Evolutionary conservation across 2,113 vertebrate species (phyloP), one percentile per base, ranked within the genome.

Genomic region (Crocuta crocuta): DNA sequence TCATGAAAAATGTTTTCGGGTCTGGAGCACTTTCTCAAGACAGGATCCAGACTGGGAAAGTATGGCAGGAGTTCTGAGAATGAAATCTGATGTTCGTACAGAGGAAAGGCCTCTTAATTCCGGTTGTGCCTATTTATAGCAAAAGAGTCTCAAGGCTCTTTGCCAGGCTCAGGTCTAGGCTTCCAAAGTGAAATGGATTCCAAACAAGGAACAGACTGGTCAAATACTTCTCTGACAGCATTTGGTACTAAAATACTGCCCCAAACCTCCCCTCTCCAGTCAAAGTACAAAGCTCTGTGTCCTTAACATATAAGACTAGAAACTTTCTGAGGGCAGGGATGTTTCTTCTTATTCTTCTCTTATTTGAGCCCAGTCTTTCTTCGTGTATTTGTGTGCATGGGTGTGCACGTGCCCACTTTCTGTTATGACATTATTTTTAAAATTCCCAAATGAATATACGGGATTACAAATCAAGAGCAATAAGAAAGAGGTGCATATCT

Each of bases 61-160:
- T 8, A 53, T 2, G 28, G 55, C 39, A 88, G 94, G 90, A 93
- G 4, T 21, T 91, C 89, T 7, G 33, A 85, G 48, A 83, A 61
- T 85, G 11, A 97, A 97, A 81, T 79, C 39, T 50, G n/a, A 87
- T 73, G 63, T 66, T 88, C 65, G 24, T 43, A 82, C 12, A 31
- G 24, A 97, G 91, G 96, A 98, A 98, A 98, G 94, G 16, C n/a
- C 78, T 91, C 61, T 58, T 68, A 66, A 70, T 96, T 91, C 78
- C 85, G 91, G 58, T 17, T n/a, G 2, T 89, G 50, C 17, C 53
- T 97, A 95, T 74, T 96, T 96, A 95, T 89, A 97, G 89, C 10
- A 6, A 70, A 0, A n/a, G 26, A 73, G 74, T 66, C 95, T 97
- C 48, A 74, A 93, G 66, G 53, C 58, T 96, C 58, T 26, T 2